Conservation (phyloP, 2,113 vertebrate species). For the Microtus pennsylvanicus region DNA sequence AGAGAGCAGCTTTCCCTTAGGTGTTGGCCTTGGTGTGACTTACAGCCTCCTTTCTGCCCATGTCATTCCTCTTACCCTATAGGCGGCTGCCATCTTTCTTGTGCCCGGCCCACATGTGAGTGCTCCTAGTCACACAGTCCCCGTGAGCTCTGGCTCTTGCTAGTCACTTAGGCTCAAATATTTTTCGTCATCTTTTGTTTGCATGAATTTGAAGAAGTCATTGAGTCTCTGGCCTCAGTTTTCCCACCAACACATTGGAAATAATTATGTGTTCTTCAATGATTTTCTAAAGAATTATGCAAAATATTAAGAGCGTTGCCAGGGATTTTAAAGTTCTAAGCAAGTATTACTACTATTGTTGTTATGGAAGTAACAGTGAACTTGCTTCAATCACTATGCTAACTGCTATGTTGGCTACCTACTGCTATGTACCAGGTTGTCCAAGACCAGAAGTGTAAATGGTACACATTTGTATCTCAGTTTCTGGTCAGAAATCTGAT, state of each 20-base stretch:
- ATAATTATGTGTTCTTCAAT: not conserved
- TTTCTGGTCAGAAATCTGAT: not conserved
- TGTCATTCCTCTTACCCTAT: not conserved
- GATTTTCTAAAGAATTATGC: slow-evolving; percentile 14
- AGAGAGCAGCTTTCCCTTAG: not conserved
- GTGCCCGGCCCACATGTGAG: not conserved
- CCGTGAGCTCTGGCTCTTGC: not conserved
- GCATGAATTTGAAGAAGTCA: slow-evolving; percentile 2
- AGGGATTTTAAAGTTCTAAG: not conserved
- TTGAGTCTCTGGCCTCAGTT: slow-evolving; percentile 5
- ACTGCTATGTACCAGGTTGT: not conserved
- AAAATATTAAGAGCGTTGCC: slow-evolving; percentile 9
- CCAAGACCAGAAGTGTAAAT: not conserved
- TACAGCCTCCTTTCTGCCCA: not conserved
- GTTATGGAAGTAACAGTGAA: not conserved
- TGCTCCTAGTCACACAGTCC: not conserved
- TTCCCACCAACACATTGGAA: slow-evolving; percentile 20
- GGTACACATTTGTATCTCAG: not conserved
- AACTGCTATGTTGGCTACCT: not conserved
- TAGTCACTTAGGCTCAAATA: not conserved
- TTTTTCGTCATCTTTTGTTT: not conserved
- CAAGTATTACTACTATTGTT: not conserved
- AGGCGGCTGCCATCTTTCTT: not conserved
- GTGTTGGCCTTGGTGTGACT: not conserved
- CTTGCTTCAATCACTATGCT: not conserved